Conservation (phyloP, 2,888 invertebrate species). For the Netelia virgata region DNA sequence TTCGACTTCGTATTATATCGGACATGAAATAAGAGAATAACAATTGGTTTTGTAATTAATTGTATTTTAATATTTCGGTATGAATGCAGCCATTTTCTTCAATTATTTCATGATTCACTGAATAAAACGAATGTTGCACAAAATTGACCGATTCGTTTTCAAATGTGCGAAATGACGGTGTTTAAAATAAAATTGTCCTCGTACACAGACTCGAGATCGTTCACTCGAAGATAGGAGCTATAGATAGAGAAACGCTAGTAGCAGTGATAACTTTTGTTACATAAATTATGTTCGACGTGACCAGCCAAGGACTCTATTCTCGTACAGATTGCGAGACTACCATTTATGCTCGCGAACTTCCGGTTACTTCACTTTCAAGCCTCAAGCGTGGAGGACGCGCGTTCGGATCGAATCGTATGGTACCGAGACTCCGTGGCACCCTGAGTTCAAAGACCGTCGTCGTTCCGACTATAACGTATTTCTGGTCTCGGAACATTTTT, state of each 20-base stretch:
- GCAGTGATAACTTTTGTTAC: slow-evolving; percentile 37
- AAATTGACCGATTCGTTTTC: no score
- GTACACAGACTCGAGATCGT: no score
- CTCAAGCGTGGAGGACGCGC: slow-evolving; percentile 57
- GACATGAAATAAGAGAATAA: no score
- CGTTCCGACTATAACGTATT: slow-evolving; percentile 19
- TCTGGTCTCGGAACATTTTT: slow-evolving; percentile 10
- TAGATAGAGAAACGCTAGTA: not conserved
- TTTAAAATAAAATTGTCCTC: no score
- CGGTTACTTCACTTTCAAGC: slow-evolving; percentile 76
- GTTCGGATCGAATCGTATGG: slow-evolving; percentile 65
- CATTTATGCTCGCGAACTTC: slow-evolving; percentile 71
- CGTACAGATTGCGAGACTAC: slow-evolving; percentile 60
- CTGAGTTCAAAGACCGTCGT: slow-evolving; percentile 70
- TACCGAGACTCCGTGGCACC: slow-evolving; percentile 41
- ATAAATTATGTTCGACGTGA: slow-evolving; percentile 63
- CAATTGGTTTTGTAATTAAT: no score
- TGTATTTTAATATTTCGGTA: no score
- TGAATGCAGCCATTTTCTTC: no score
- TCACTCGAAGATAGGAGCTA: not conserved
- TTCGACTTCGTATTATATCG: no score
- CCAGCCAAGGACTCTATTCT: slow-evolving; percentile 46
- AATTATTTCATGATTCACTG: no score
- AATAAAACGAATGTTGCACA: no score
- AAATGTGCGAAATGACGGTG: no score